phyloP scores from a whole-genome alignment of 2,797 vertebrate species.

The Ctenochaetus hawaiiensis region DNA sequence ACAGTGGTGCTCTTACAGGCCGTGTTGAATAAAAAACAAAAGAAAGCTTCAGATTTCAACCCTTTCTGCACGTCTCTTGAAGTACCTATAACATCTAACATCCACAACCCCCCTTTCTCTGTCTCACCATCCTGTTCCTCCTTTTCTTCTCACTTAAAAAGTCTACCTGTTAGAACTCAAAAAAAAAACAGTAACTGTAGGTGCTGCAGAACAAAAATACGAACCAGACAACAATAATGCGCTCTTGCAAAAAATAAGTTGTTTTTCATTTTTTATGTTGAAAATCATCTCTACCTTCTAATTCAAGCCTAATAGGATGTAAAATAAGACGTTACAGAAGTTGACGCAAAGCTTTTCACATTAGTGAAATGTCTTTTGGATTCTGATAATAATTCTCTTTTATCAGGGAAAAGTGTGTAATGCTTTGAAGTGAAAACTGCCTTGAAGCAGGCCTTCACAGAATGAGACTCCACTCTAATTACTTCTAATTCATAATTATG shows the following conservation, averaged over 20 bases:
- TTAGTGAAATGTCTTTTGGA: constrained; percentile 62
- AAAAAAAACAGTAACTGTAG: neutral
- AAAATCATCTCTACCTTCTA: constrained; percentile 14
- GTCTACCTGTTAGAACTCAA: constrained; percentile 6
- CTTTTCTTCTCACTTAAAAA: neutral
- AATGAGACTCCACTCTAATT: constrained; percentile 59
- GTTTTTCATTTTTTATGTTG: neutral
- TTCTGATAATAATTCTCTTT: constrained; percentile 65
- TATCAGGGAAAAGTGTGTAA: constrained; percentile 51
- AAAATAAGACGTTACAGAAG: constrained; percentile 45
- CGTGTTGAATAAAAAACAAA: constrained; percentile 44
- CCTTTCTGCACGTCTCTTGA: constrained; percentile 11
- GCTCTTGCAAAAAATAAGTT: neutral
- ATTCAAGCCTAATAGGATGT: constrained; percentile 29
- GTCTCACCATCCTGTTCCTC: neutral
- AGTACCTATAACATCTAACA: constrained; percentile 6
- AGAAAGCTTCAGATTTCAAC: constrained; percentile 21
- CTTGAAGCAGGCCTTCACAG: constrained; percentile 46
- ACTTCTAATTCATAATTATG: constrained; percentile 66
- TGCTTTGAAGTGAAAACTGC: constrained; percentile 66
- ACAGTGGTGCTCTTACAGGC: constrained; percentile 38
- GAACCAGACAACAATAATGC: neutral
- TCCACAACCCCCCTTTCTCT: neutral
- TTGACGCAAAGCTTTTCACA: constrained; percentile 66
- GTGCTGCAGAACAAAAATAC: neutral